These are phyloP conservation scores for Cephus nigrinus DNA, from an alignment of 2,888 invertebrate genomes.

Conservation along the genomic window DNA sequence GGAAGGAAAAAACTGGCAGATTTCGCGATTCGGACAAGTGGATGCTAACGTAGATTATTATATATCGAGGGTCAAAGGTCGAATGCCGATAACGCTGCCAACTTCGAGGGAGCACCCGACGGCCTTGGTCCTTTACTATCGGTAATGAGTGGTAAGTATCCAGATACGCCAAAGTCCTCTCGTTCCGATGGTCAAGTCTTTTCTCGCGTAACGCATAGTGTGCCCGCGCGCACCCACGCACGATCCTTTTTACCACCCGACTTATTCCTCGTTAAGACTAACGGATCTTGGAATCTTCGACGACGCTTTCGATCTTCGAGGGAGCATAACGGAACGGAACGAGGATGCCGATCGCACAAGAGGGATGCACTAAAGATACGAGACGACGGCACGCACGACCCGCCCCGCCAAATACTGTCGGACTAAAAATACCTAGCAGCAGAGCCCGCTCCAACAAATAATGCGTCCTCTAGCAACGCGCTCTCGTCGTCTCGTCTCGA, in stretches of 20 bases:
- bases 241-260: background rate
- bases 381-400: constrained; percentile 35
- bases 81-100: too few species aligned
- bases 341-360: constrained; percentile 36
- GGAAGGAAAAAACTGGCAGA: too few species aligned
- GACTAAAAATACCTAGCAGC: constrained; percentile 63
- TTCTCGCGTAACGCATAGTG: background rate
- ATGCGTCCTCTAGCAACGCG: constrained; percentile 40
- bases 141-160: too few species aligned
- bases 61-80: too few species aligned
- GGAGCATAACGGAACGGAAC: constrained; percentile 13
- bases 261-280: background rate
- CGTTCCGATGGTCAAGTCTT: too few species aligned
- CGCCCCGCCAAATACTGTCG: constrained; percentile 64
- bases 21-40: too few species aligned
- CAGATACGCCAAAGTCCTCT: too few species aligned
- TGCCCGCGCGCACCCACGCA: background rate
- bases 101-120: too few species aligned
- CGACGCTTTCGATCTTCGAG: constrained; percentile 20
- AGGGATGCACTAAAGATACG: constrained; percentile 47
- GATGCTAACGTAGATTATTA: too few species aligned
- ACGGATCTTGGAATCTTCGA: constrained; percentile 22
- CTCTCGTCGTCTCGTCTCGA: background rate
- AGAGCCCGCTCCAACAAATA: constrained; percentile 49
- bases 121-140: too few species aligned